Percentiles rank a stretch among this genome's conserved stretches.
phyloP scores from a whole-genome alignment of 2,888 invertebrate species.

The Cetonia aurata region DNA sequence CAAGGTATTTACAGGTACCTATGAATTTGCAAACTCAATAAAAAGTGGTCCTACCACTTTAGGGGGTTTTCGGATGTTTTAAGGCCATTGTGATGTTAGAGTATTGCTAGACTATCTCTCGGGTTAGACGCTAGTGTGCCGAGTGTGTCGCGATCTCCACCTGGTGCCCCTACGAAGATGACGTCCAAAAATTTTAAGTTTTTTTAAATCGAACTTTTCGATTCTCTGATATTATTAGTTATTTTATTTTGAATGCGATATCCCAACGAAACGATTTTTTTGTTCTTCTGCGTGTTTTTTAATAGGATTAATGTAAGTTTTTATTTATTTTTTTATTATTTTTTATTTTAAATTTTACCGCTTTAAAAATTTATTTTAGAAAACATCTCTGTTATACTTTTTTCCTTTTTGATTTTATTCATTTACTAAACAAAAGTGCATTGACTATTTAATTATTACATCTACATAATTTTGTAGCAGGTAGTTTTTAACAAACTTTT shows the following conservation, averaged over 20 bases:
- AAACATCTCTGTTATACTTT: neutral
- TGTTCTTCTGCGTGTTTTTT: conserved; percentile 43
- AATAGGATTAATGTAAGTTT: conserved; percentile 47
- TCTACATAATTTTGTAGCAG: neutral
- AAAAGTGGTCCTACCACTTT: conserved; percentile 75
- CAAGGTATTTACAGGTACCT: conserved; percentile 67
- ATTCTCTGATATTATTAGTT: conserved; percentile 21
- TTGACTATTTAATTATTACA: neutral
- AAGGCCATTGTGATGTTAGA: conserved; percentile 65
- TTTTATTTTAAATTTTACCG: conserved; percentile 8
- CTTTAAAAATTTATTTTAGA: neutral
- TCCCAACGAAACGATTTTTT: conserved; percentile 36
- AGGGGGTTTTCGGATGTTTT: conserved; percentile 66
- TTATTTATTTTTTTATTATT: conserved; percentile 44
- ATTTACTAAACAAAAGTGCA: neutral
- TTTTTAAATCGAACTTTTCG: conserved; percentile 19
- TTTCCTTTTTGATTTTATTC: neutral
- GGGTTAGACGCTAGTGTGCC: conserved; percentile 64
- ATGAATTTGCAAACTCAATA: conserved; percentile 75
- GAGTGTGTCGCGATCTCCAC: conserved; percentile 56
- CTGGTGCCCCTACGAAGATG: conserved; percentile 58
- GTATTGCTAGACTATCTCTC: conserved; percentile 67
- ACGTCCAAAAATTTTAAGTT: conserved; percentile 48
- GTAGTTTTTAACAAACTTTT: neutral
- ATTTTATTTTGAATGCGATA: conserved; percentile 23